These are phyloP conservation scores for Proisotoma minuta DNA, from an alignment of 2,888 invertebrate species.

Conservation along the genomic window DNA sequence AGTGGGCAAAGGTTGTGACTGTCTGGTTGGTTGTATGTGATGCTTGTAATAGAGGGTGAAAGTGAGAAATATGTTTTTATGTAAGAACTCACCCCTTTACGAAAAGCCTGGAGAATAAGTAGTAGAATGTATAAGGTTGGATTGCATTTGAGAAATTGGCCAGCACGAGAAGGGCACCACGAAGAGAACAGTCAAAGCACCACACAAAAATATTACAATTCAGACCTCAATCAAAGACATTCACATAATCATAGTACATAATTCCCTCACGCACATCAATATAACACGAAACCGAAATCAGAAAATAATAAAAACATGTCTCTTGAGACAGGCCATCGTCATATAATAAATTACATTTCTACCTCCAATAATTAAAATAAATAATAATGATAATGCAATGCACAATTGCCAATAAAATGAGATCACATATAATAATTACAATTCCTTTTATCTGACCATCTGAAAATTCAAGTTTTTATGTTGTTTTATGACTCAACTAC, in stretches of 20 bases:
- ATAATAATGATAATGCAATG: too few species aligned
- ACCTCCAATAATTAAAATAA: too few species aligned
- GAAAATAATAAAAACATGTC: too few species aligned
- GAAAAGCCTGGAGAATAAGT: constrained; percentile 47
- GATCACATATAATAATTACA: too few species aligned
- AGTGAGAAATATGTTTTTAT: constrained; percentile 19
- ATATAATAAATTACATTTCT: too few species aligned
- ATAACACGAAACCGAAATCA: too few species aligned
- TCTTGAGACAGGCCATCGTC: too few species aligned
- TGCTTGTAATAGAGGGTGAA: background rate
- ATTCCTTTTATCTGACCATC: too few species aligned
- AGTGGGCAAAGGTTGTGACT: background rate
- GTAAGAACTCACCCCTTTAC: constrained; percentile 48
- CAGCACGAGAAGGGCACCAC: constrained; percentile 47
- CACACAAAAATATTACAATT: constrained; percentile 42
- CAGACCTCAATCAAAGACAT: constrained; percentile 31
- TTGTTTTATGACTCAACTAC: too few species aligned
- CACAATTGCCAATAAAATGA: too few species aligned
- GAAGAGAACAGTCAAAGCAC: constrained; percentile 48
- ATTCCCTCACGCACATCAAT: background rate
- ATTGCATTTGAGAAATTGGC: constrained; percentile 40
- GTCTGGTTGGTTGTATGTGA: background rate
- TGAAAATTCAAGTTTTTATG: too few species aligned
- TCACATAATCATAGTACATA: constrained; percentile 22
- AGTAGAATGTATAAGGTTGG: constrained; percentile 17